Evolutionary conservation across 2,797 vertebrate genomes (phyloP).

Genomic region (Silurus aristotelis): DNA sequence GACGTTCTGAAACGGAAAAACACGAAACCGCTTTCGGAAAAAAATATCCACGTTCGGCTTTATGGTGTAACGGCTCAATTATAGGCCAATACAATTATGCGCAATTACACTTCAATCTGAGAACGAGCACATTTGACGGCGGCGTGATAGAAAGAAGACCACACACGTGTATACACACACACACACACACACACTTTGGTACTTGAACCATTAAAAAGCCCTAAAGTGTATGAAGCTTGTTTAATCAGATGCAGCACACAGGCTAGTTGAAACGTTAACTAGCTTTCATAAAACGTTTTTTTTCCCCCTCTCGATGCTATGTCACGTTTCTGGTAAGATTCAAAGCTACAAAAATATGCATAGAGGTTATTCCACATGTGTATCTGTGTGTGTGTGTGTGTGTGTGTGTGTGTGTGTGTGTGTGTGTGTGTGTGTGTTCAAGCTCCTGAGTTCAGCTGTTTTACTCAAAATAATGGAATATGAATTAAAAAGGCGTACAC

Average conservation of each 20-base stretch:
- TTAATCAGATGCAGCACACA: slow-evolving; percentile 34
- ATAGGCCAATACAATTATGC: slow-evolving; percentile 35
- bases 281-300: slow-evolving; percentile 11
- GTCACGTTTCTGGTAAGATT: slow-evolving; percentile 16
- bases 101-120: slow-evolving; percentile 39
- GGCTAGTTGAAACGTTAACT: neutral
- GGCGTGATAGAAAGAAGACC: slow-evolving; percentile 38
- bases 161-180: slow-evolving; percentile 46
- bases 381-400: slow-evolving; percentile 24
- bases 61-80: slow-evolving; percentile 35
- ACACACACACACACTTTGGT: slow-evolving; percentile 20
- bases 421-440: too few relatives aligned
- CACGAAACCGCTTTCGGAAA: neutral
- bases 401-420: too few relatives aligned
- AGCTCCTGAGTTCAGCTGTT: slow-evolving; percentile 23
- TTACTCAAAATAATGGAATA: slow-evolving; percentile 34
- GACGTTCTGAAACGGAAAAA: neutral
- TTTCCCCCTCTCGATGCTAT: neutral
- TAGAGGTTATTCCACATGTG: slow-evolving; percentile 43
- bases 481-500: slow-evolving; percentile 14
- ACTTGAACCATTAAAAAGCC: slow-evolving; percentile 30
- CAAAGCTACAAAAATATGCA: slow-evolving; percentile 41
- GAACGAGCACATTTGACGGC: slow-evolving; percentile 14
- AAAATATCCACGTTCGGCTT: slow-evolving; percentile 1
- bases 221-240: neutral